A percentile compares a stretch with the other conserved stretches of the same genome.
phyloP scores from a whole-genome alignment of 2,888 invertebrate genomes.

The Nephrotoma flavescens region DNA sequence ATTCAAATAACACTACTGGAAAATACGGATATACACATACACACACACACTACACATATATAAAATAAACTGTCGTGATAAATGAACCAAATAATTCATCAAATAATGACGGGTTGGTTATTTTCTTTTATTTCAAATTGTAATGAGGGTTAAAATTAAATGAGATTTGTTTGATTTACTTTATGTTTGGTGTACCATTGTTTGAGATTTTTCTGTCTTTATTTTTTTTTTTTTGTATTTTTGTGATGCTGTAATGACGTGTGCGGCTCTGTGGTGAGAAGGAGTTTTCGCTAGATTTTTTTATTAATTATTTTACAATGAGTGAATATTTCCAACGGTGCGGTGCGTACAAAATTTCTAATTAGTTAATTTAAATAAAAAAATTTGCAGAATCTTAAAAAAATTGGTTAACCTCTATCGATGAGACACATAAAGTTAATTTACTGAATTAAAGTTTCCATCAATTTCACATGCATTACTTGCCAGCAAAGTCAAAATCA shows the following conservation, averaged over 20 bases:
- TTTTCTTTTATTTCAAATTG: constrained; percentile 14
- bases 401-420: too few relatives aligned
- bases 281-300: too few relatives aligned
- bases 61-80: constrained; percentile 27
- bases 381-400: too few relatives aligned
- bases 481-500: too few relatives aligned
- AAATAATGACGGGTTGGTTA: constrained; percentile 34
- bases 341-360: too few relatives aligned
- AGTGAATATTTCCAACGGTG: too few relatives aligned
- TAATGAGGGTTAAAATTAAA: background rate
- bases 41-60: background rate
- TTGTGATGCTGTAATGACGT: background rate
- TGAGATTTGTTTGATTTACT: background rate
- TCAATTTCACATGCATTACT: too few relatives aligned
- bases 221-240: background rate
- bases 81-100: constrained; percentile 36
- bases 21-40: too few relatives aligned
- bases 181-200: background rate
- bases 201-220: background rate
- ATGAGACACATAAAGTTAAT: too few relatives aligned
- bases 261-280: background rate
- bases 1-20: background rate
- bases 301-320: too few relatives aligned
- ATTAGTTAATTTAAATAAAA: too few relatives aligned
- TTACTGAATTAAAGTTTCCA: too few relatives aligned